phyloP scores from a whole-genome alignment of 2,888 invertebrate species.

The Disparrhopalites patrizii region DNA sequence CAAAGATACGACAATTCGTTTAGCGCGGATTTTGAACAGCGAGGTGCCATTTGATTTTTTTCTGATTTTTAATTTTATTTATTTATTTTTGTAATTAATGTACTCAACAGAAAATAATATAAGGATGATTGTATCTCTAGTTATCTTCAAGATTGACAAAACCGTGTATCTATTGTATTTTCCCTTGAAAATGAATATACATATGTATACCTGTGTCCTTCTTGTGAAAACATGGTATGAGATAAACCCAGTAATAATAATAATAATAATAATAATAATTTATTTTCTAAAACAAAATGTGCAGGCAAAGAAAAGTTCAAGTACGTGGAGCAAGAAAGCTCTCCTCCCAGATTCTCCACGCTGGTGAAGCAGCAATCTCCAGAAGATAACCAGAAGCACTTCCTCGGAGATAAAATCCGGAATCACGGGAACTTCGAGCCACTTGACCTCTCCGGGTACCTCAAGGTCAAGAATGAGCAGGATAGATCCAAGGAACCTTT shows the following conservation, averaged over 20 bases:
- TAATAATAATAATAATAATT: too few species aligned
- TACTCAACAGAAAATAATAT: not conserved
- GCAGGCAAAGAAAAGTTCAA: conserved; percentile 4
- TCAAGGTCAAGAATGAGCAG: conserved; percentile 5
- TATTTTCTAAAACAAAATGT: too few species aligned
- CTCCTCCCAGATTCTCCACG: not conserved
- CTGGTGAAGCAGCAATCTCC: conserved; percentile 6
- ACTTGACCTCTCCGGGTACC: conserved; percentile 28
- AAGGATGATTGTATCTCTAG: too few species aligned
- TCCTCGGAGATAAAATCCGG: conserved; percentile 15
- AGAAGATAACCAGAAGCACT: conserved; percentile 34
- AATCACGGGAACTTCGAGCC: conserved; percentile 28
- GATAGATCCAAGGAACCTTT: conserved; percentile 28
- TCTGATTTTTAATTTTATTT: too few species aligned
- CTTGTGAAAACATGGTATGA: too few species aligned
- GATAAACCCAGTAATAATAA: not conserved
- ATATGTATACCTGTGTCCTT: too few species aligned
- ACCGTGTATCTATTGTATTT: not conserved
- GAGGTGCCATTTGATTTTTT: conserved; percentile 14
- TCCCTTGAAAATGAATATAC: too few species aligned
- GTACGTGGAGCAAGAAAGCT: not conserved
- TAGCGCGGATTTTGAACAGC: conserved; percentile 28
- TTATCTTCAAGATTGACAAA: too few species aligned
- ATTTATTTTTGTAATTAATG: too few species aligned
- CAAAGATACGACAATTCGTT: conserved; percentile 30